These are phyloP conservation scores for Tragelaphus buxtoni DNA, from an alignment of 2,113 vertebrate species.

Conservation along the genomic window DNA sequence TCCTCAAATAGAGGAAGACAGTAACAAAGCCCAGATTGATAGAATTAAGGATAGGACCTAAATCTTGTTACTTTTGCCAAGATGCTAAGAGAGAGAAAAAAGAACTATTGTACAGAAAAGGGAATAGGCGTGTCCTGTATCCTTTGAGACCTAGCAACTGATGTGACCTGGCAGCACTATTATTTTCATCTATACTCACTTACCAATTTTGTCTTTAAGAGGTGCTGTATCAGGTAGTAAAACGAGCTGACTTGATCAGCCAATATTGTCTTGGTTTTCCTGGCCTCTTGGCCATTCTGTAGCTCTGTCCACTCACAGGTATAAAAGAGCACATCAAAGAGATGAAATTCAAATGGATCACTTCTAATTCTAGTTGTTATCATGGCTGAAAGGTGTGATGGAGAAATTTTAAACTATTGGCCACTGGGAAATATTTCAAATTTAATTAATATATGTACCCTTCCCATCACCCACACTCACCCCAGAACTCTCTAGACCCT, in stretches of 20 bases:
- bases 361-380: neutral
- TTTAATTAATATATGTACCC: neutral
- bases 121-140: neutral
- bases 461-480: neutral
- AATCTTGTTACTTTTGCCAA: neutral
- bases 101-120: neutral
- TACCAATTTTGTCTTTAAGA: neutral
- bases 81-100: neutral
- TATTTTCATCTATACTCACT: neutral
- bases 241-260: neutral
- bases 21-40: neutral
- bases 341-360: neutral
- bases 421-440: neutral
- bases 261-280: neutral
- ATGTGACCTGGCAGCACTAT: neutral
- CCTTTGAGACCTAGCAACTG: neutral
- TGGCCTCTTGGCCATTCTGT: neutral
- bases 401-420: neutral
- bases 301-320: neutral
- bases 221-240: neutral
- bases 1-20: neutral
- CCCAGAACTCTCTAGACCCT: neutral
- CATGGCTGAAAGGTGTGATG: neutral
- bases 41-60: neutral
- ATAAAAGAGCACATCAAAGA: neutral